Base-by-base conservation (phyloP, 2,888 invertebrate genomes). In the Ectemnius lituratus region DNA sequence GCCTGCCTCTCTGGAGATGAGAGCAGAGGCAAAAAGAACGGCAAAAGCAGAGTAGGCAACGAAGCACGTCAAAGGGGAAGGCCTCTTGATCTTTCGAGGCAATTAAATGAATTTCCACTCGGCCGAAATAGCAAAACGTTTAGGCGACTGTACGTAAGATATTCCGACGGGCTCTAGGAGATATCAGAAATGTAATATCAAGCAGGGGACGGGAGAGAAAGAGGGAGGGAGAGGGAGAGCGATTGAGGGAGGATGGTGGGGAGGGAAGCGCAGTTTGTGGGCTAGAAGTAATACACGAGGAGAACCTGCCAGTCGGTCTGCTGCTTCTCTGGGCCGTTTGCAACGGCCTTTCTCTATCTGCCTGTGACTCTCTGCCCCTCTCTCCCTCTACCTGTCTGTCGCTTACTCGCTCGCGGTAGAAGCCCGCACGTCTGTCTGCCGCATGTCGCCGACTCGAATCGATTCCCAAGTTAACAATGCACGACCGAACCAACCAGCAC, bases 91-190 rank as follows among this genome's bases (percentile, higher is more conserved):
- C 83, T 83, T 83, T 80, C 83, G 76, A 76, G 80, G 84, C 82
- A 84, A 84, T 84, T 84, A 84, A 84, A 84, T 80, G 84, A 84
- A 84, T 84, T 84, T 84, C 84, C 83, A 83, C 82, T 84, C 80
- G 83, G 79, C 61, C 84, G 81, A 80, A 84, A 84, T 84, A 80
- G 84, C 82, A 84, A 84, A 84, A 83, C 83, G 84, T 84, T 84
- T 84, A 84, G 84, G 79, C 82, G 78, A 78, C 57, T 77, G 79
- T 76, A 77, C 83, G 80, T 84, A 84, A 84, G 84, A 84, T 84
- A 83, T 84, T 82, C 84, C 82, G 47, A 69, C 62, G 78, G 73
- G 79, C 79, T 81, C 82, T 78, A 68, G 66, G 77, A 67, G 81
- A 84, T 84, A 83, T 84, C 83, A 84, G 81, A 80, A 75, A 80